Evolutionary conservation across 1,140 invertebrate genomes (phyloP), one percentile per base, ranked within the genome.

Genomic region (Drosophila mojavensis): DNA sequence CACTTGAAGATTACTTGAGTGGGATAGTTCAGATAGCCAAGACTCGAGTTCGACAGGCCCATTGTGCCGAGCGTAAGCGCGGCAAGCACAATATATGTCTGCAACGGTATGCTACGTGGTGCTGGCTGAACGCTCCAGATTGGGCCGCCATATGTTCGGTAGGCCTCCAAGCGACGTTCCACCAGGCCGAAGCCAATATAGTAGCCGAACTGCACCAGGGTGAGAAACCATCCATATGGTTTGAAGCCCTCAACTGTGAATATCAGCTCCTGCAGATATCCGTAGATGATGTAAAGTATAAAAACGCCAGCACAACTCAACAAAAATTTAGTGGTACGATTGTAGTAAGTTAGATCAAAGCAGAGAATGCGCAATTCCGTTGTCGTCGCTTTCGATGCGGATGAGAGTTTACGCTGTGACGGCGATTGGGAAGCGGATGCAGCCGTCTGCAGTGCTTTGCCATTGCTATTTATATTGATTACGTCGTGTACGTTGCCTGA

Each of bases 1-100:
- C 98, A 98, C 93, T 98, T 98, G 91, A 98, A 98, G 79, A 98
- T 98, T n/a, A 98, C 95, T 93, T 96, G 94, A 1, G 97, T 98
- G 17, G 98, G 98, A 93, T 99, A 99, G 93, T 99, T 99, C 0
- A 99, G 93, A 93, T 98, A 98, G 47, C 96, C 97, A n/a, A 99
- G 93, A 5, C 98, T 98, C 10, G 97, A 95, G 93, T 99, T 99
- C 3, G 98, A 99, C 79, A 99, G 95, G 1, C 97, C 97, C 97
- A 99, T 99, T 10, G 98, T 99, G 0, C 97, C 97, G 5, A 99
- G 94, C 0, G 98, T 98, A 26, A 99, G 92, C 33, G 97, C 94
- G 45, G 97, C 97, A 54, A 99, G 92, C 41, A 98, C 82, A 50
- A 95, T 92, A 93, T 99, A 99, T 0, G 95, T 96, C 80, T 93